These are phyloP conservation scores for Penaeus chinensis DNA, from an alignment of 1,140 invertebrate species.

Conservation along the genomic window DNA sequence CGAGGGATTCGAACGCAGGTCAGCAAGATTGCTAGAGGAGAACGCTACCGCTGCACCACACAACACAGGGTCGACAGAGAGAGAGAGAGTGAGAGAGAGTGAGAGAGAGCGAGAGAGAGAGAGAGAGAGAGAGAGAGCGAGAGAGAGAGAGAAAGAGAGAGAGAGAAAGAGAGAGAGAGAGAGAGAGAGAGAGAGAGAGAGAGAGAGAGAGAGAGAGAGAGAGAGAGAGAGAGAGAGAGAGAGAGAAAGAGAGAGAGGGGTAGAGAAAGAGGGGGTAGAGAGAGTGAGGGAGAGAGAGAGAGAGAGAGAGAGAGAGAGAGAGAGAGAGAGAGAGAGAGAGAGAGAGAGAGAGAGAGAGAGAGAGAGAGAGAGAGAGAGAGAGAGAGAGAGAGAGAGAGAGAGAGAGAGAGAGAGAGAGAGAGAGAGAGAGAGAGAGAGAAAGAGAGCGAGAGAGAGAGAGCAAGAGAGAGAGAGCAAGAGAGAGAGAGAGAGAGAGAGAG, in stretches of 20 bases:
- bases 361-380: too few species aligned
- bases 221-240: slow-evolving; percentile 31
- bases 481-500: too few species aligned
- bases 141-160: neutral
- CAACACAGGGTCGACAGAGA: neutral
- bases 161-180: neutral
- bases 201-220: slow-evolving; percentile 44
- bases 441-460: too few species aligned
- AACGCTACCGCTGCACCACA: neutral
- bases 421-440: neutral
- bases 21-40: too few species aligned
- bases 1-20: too few species aligned
- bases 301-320: neutral
- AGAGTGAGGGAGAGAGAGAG: neutral
- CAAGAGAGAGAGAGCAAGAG: too few species aligned
- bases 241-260: too few species aligned
- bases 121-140: slow-evolving; percentile 26
- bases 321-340: neutral
- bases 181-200: slow-evolving; percentile 44
- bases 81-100: slow-evolving; percentile 31
- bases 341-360: neutral
- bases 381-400: neutral
- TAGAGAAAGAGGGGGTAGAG: neutral
- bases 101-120: slow-evolving; percentile 43
- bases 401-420: neutral